Evolutionary conservation across 2,888 invertebrate species (phyloP).

Genomic region (Eupithecia abbreviata): DNA sequence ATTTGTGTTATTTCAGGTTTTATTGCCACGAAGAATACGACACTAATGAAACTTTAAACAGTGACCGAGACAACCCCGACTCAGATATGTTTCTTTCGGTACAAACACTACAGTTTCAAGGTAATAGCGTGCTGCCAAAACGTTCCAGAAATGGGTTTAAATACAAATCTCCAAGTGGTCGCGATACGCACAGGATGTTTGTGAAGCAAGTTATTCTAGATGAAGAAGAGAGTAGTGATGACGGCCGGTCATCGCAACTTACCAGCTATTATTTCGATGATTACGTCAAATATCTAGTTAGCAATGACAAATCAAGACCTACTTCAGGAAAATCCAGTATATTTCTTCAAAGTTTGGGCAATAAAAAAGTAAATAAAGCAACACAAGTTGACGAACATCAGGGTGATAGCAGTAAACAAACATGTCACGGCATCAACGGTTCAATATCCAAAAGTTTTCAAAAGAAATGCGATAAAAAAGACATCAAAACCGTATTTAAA

Average conservation of each 20-base stretch:
- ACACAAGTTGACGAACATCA: slow-evolving; percentile 56
- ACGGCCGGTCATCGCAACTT: slow-evolving; percentile 63
- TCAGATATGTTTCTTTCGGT: slow-evolving; percentile 68
- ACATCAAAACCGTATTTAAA: slow-evolving; percentile 44
- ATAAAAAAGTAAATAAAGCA: slow-evolving; percentile 62
- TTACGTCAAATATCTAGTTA: slow-evolving; percentile 71
- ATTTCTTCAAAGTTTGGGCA: slow-evolving; percentile 53
- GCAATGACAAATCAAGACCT: slow-evolving; percentile 64
- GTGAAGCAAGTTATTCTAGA: slow-evolving; percentile 68
- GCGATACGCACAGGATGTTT: slow-evolving; percentile 73
- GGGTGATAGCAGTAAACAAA: slow-evolving; percentile 48
- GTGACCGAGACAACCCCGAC: slow-evolving; percentile 44
- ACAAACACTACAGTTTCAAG: slow-evolving; percentile 74
- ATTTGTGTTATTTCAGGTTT: slow-evolving; percentile 55
- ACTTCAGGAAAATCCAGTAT: slow-evolving; percentile 68
- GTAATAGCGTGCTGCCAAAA: slow-evolving; percentile 59
- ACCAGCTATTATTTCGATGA: slow-evolving; percentile 71
- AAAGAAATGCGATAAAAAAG: slow-evolving; percentile 43
- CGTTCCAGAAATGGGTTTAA: slow-evolving; percentile 70
- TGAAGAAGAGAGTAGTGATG: slow-evolving; percentile 53
- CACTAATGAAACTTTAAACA: slow-evolving; percentile 45
- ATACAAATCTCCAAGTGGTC: slow-evolving; percentile 62
- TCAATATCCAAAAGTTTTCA: slow-evolving; percentile 46
- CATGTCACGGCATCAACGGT: slow-evolving; percentile 43
- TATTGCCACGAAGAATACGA: slow-evolving; percentile 53